Conservation (phyloP, 2,888 invertebrate species). For the Caenorhabditis sp. region DNA sequence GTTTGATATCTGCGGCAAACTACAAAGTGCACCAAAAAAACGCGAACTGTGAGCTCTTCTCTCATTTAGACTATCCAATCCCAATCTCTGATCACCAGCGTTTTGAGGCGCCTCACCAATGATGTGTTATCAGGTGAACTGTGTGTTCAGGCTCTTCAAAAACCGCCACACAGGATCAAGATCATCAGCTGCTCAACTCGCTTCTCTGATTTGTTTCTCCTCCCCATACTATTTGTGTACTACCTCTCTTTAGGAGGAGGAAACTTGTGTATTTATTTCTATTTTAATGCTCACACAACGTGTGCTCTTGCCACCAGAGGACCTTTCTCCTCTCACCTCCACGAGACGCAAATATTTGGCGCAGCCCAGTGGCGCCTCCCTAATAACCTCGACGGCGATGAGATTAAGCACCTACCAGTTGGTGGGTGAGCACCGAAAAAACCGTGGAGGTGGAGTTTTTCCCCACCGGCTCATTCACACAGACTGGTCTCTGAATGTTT, state of each 20-base stretch:
- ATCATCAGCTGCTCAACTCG: constrained; percentile 43
- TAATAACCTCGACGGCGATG: constrained; percentile 49
- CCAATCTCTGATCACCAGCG: constrained; percentile 52
- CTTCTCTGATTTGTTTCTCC: constrained; percentile 18
- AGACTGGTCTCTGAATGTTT: constrained; percentile 56
- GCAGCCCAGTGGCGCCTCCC: constrained; percentile 56
- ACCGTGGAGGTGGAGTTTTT: constrained; percentile 18
- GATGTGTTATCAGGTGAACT: constrained; percentile 52
- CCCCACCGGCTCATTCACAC: constrained; percentile 43
- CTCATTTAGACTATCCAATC: constrained; percentile 14
- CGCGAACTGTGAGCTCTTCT: constrained; percentile 56
- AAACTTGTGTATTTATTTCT: constrained; percentile 53
- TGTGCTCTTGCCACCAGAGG: constrained; percentile 44
- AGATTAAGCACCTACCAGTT: constrained; percentile 58
- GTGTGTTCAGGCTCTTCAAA: constrained; percentile 61
- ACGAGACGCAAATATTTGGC: constrained; percentile 63
- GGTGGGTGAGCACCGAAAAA: constrained; percentile 39
- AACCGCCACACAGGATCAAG: constrained; percentile 29
- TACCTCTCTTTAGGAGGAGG: constrained; percentile 8
- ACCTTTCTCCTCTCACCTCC: constrained; percentile 51
- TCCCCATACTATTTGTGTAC: constrained; percentile 42
- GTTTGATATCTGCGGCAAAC: constrained; percentile 16
- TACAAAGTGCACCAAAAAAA: constrained; percentile 47
- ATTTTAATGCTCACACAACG: constrained; percentile 38
- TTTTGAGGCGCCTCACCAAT: constrained; percentile 31